phyloP scores from a whole-genome alignment of 2,888 invertebrate species.

The Drosophila vallismaia region DNA sequence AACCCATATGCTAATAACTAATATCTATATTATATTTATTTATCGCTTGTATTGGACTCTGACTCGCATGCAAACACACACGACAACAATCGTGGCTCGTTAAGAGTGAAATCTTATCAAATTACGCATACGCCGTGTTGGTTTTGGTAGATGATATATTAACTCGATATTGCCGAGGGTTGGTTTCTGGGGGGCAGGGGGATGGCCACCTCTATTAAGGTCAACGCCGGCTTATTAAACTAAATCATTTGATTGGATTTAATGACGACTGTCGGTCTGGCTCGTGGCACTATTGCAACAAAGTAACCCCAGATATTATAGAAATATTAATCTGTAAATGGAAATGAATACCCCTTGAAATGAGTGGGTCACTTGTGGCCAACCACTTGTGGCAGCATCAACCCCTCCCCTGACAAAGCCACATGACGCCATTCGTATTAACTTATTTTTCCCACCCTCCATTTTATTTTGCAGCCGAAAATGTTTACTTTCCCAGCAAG shows the following conservation, averaged over 20 bases:
- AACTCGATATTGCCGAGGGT: not conserved
- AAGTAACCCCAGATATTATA: not conserved
- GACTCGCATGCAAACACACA: slow-evolving; percentile 64
- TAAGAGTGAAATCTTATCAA: slow-evolving; percentile 67
- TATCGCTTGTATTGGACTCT: slow-evolving; percentile 66
- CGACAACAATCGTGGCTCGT: slow-evolving; percentile 61
- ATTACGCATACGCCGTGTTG: slow-evolving; percentile 74
- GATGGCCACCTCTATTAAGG: slow-evolving; percentile 50
- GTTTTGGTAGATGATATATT: not conserved
- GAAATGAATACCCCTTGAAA: slow-evolving; percentile 7
- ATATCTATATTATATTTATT: slow-evolving; percentile 77
- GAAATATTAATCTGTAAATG: slow-evolving; percentile 16
- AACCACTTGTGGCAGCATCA: slow-evolving; percentile 53
- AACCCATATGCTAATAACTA: slow-evolving; percentile 77
- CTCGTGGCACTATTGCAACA: too few species aligned
- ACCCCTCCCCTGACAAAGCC: slow-evolving; percentile 11
- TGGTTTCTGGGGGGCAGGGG: not conserved
- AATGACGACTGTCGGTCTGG: slow-evolving; percentile 35
- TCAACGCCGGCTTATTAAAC: slow-evolving; percentile 69
- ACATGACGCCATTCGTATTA: slow-evolving; percentile 34
- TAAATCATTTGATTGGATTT: slow-evolving; percentile 65
- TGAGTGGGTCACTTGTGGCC: slow-evolving; percentile 19
- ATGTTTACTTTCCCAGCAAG: slow-evolving; percentile 82
- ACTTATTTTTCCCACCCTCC: slow-evolving; percentile 17
- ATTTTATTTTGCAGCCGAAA: slow-evolving; percentile 67